Conservation (phyloP, 2,113 vertebrate genomes). For the Panthera leo region DNA sequence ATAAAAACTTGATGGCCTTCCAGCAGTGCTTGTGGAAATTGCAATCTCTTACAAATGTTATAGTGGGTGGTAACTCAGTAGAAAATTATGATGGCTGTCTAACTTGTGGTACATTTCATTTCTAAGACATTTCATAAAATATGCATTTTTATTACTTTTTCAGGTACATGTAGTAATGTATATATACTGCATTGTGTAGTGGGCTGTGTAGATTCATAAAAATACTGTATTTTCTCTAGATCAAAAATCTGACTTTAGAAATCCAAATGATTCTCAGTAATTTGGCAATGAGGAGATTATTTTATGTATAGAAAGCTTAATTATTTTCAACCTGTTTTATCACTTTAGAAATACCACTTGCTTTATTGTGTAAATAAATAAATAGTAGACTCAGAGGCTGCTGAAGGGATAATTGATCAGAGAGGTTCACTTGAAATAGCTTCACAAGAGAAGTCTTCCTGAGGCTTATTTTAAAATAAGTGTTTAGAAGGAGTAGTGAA, state of each 20-base stretch:
- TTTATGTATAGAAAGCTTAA: background rate
- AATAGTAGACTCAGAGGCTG: background rate
- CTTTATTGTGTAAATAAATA: background rate
- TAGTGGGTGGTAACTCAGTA: constrained; percentile 39
- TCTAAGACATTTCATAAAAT: constrained; percentile 48
- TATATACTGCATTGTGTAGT: background rate
- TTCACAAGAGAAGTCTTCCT: background rate
- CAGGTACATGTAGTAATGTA: background rate
- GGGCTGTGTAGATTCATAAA: background rate
- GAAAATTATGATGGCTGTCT: constrained; percentile 64
- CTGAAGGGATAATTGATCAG: background rate
- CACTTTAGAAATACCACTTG: background rate
- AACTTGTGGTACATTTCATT: constrained; percentile 59
- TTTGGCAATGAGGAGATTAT: background rate
- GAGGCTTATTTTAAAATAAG: background rate
- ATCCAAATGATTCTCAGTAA: background rate
- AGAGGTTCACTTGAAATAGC: background rate
- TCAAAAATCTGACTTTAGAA: background rate
- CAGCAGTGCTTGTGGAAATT: constrained; percentile 50
- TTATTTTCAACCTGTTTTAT: constrained; percentile 15
- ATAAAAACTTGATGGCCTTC: constrained; percentile 56
- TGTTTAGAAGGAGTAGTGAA: constrained; percentile 17
- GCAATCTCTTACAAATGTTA: constrained; percentile 42
- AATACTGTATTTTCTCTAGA: background rate
- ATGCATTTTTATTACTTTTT: constrained; percentile 50